Base-by-base conservation (phyloP, 2,888 invertebrate species). In the Plebejus argus region DNA sequence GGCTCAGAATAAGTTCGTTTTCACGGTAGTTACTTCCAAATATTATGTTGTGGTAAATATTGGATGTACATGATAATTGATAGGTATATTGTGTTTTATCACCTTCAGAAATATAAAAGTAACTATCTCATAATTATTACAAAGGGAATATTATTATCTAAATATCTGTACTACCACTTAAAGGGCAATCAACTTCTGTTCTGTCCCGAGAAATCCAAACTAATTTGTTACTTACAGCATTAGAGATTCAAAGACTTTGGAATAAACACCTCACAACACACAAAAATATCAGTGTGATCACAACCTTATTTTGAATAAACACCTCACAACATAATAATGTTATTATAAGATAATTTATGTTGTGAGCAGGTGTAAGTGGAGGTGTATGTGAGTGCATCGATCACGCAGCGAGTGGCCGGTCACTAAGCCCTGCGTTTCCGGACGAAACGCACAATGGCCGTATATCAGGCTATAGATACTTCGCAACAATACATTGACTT, bases 271-370 rank as follows among this genome's bases (percentile, higher is more conserved):
- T 71, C 39, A 39, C 35, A 72, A 92, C 91, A 92, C n/a, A n/a
- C n/a, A n/a, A 12, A 28, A 18, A 66, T 6, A 66, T 1, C 15
- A 18, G 6, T 15, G 66, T 66, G 66, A 28, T 33, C 66, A 28
- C 66, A 66, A 28, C 66, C 33, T 66, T 71, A 71, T n/a, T 71
- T 39, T 35, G 39, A 10, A 39, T 39, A 71, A 71, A 71, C 71
- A 71, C 39, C 20, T 71, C 39, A 39, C 35, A 72, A 92, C 91
- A 92, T 93, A 91, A 93, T 93, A 91, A 92, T 93, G 91, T 93
- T 93, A 92, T 91, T 93, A 93, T 92, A 92, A 93, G 92, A 93
- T 93, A 92, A 93, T 93, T 93, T 93, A 94, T 93, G 92, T 93
- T 91, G 90, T 91, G 93, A 92, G 93, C 93, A 93, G 93, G 93